phyloP scores from a whole-genome alignment of 2,888 invertebrate genomes.

The Tolmerus cingulatus region DNA sequence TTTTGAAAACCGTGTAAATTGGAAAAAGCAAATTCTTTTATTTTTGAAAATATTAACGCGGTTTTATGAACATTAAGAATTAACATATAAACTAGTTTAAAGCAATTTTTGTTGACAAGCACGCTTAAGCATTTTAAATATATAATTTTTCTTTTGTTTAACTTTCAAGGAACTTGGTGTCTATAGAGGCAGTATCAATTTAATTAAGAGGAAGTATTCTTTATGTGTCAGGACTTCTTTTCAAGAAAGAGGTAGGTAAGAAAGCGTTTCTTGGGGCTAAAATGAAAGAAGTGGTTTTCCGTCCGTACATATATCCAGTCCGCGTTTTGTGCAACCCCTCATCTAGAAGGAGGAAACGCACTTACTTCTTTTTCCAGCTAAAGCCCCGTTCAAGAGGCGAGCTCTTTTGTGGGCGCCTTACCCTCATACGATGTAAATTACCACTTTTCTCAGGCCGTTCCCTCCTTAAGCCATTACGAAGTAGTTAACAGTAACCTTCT shows the following conservation, averaged over 20 bases:
- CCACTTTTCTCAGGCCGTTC: not conserved
- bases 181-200: not conserved
- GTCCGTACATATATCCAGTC: not conserved
- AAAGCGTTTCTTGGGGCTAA: not conserved
- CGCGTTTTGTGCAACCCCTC: not conserved
- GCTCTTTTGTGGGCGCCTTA: not conserved
- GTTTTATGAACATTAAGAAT: no score
- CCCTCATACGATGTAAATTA: conserved; percentile 8
- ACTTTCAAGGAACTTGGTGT: not conserved
- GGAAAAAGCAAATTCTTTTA: no score
- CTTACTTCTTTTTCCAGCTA: not conserved
- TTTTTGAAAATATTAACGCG: no score
- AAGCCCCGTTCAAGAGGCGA: not conserved
- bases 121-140: no score
- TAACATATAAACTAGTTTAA: no score
- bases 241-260: not conserved
- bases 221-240: not conserved
- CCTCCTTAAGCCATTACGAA: not conserved
- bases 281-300: not conserved
- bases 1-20: no score
- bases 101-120: no score
- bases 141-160: not conserved
- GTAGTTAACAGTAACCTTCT: conserved; percentile 17
- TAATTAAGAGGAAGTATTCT: not conserved
- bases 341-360: not conserved